Conservation (phyloP, 2,888 invertebrate genomes). For the Pachycephus smyrnensis region DNA sequence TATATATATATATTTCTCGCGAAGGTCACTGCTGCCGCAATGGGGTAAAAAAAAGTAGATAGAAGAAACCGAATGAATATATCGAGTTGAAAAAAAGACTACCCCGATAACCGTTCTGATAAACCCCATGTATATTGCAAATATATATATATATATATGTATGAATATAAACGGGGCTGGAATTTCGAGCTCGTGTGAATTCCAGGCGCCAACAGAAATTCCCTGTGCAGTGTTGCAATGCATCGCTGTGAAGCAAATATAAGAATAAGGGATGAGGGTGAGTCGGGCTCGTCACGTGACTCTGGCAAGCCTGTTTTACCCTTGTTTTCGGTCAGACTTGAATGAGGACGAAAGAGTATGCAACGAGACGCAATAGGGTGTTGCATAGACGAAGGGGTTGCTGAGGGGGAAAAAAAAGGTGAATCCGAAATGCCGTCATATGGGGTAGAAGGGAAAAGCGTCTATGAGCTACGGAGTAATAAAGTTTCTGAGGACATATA, state of each 20-base stretch:
- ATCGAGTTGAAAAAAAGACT: background rate
- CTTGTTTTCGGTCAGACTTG: background rate
- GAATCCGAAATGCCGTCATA: slow-evolving; percentile 6
- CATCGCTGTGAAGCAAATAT: background rate
- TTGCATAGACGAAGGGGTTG: background rate
- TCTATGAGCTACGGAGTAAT: slow-evolving; percentile 5
- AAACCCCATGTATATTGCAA: background rate
- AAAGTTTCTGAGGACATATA: background rate
- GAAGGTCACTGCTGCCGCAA: background rate
- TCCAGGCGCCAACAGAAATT: background rate
- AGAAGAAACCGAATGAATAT: background rate
- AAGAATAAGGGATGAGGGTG: background rate
- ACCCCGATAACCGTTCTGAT: background rate
- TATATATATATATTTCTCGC: background rate
- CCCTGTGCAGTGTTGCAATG: background rate
- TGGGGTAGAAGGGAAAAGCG: slow-evolving; percentile 17
- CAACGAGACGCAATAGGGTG: background rate
- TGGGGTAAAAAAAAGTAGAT: background rate
- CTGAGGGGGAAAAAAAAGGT: background rate
- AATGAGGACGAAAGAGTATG: slow-evolving; percentile 11
- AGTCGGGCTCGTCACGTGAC: background rate
- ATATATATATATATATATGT: too few relatives aligned
- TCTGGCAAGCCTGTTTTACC: slow-evolving; percentile 26
- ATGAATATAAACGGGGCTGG: background rate
- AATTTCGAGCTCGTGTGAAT: background rate